Base-by-base conservation (phyloP, 2,797 vertebrate species). In the Octomys mimax region DNA sequence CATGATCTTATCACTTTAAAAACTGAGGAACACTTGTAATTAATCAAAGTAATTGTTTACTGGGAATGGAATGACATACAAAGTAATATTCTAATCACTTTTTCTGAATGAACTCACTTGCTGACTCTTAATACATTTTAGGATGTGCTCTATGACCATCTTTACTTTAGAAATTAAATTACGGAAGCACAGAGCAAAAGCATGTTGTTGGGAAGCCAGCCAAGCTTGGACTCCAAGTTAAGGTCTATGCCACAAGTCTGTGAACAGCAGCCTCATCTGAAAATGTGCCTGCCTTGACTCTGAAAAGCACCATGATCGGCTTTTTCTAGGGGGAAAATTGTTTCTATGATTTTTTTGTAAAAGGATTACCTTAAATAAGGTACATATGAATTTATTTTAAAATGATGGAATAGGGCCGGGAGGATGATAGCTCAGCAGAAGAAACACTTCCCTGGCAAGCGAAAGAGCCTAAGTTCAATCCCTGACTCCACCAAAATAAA, bases 161-260 rank as follows among this genome's bases (percentile, higher is more conserved):
- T 21, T 87, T 8, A 87, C 57, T 73, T 89, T 89, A 73, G 33
- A 96, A 90, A 90, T 59, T 52, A 92, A 18, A 84, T 80, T 11
- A 62, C 13, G 70, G 81, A 95, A 87, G 54, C 28, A 79, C 0
- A 62, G 5, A 79, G 6, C 82, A 62, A 54, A 83, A 31, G 0
- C 49, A 36, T 84, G 7, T 80, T 6, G 11, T 57, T 88, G 80
- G 2, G 84, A 94, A 42, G n/a, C 2, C 18, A 92, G 80, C 39
- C 9, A 61, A 68, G 64, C 12, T 49, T 79, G 31, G 22, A 75
- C 92, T 95, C 64, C 19, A 24, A 93, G 78, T 78, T 36, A 61
- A 33, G 11, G 1, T 88, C 11, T 31, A 64, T 93, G 19, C 0
- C 57, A 66, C 28, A 94, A 79, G 79, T 89, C 70, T 54, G 28